Base-by-base conservation (phyloP, 2,113 vertebrate genomes). In the Morone chrysops region DNA sequence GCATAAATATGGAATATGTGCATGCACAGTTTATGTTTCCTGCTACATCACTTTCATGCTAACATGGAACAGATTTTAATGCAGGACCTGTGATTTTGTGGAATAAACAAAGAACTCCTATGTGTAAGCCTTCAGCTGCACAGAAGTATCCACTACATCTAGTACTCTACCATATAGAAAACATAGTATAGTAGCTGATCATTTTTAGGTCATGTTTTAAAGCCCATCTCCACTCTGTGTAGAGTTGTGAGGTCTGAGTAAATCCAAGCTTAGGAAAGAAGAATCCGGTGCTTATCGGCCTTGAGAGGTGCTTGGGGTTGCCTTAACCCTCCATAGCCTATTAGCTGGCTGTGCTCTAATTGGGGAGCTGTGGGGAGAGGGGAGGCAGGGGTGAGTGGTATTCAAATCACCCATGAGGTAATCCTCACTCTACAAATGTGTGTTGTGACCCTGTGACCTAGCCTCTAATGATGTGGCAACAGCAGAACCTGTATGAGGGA, bases 401-500 rank as follows among this genome's bases (percentile, higher is more conserved):
- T 93, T 93, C 88, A 94, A 94, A 94, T 90, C 69, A 71, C 78
- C 88, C 89, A 87, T 92, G 93, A 91, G 90, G 83, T 93, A 95
- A 94, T 94, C 91, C 94, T 87, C 89, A 78, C 89, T 93, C 85
- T 91, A 90, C 93, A 93, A 94, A 95, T 93, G 90, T 86, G 89
- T 85, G 88, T 74, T 81, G 75, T 90, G 93, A 94, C 91, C 93
- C 67, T 40, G 31, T 84, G 87, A 85, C 93, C 93, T 73, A 4
- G 38, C 61, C 85, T 82, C 77, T 94, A 89, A 92, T 90, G 84
- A 89, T 83, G 89, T 68, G 83, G 78, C 79, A 67, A 73, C 71
- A 78, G 78, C 65, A 73, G 75, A 88, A 80, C 75, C 72, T 57
- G 61, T 20, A 25, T 16, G 82, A 89, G 75, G 70, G 63, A 75